Evolutionary conservation across 2,113 vertebrate species (phyloP), one percentile per base, ranked within the genome.

Genomic region (Limnothrissa miodon): DNA sequence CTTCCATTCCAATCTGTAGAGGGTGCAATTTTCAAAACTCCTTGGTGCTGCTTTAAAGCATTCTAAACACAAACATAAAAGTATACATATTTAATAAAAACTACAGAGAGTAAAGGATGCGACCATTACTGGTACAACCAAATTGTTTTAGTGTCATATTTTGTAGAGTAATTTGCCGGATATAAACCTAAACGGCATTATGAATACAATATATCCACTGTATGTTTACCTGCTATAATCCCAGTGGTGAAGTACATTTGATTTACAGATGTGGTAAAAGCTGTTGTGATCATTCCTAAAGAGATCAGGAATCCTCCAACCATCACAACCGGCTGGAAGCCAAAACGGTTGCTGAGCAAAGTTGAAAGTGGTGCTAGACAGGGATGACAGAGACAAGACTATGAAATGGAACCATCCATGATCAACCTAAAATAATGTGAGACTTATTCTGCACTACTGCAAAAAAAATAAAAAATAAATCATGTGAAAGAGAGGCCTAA

Each of bases 201-300:
- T 42, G 42, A 42, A 42, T 42, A 42, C 42, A 42, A 4, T 42
- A 42, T 42, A 42, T 4, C 42, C 42, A 5, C 11, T 74, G 29
- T 36, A 36, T 39, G 2, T 44, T 80, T 92, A 99, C 98, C 98
- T 15, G 96, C 93, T 85, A 99, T 2, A 78, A 97, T 0, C 7
- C 98, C 98, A 0, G 96, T 96, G 42, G 95, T 92, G 88, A 99
- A 42, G 78, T 99, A 99, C 94, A 99, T 98, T 87, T 98, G 94
- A 87, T 94, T 95, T 46, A 98, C 88, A 0, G 90, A 93, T 56
- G 46, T 91, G 80, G 97, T 92, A 10, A 99, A 99, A 84, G 96
- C 94, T 66, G 96, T 96, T 0, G 81, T 78, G 79, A 98, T 93
- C 93, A 96, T 98, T 5, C 98, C 98, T 0, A 84, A 1, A 86